phyloP scores from a whole-genome alignment of 2,888 invertebrate species.

The Ormia ochracea region DNA sequence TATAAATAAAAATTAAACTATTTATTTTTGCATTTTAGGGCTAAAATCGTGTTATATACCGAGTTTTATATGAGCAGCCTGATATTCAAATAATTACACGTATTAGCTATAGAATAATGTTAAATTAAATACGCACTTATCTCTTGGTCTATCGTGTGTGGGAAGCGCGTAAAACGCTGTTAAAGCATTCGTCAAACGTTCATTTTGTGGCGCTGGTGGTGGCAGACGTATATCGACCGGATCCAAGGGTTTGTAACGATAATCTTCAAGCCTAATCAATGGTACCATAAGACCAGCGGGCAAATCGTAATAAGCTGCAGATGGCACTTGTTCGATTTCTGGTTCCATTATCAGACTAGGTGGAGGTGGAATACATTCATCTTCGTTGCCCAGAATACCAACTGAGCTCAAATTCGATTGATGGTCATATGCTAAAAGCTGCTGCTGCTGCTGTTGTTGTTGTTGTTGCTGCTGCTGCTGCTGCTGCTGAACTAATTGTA shows the following conservation, averaged over 20 bases:
- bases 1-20: too few relatives aligned
- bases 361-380: constrained; percentile 56
- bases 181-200: constrained; percentile 93
- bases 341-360: constrained; percentile 70
- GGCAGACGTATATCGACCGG: constrained; percentile 93
- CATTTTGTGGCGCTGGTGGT: constrained; percentile 95
- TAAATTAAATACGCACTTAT: constrained; percentile 81
- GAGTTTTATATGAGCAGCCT: too few relatives aligned
- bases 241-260: constrained; percentile 92
- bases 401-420: constrained; percentile 38
- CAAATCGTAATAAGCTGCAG: constrained; percentile 96
- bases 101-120: neutral
- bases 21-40: too few relatives aligned
- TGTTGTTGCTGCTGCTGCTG: constrained; percentile 66
- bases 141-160: constrained; percentile 95
- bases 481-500: constrained; percentile 70
- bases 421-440: constrained; percentile 53
- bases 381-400: constrained; percentile 32
- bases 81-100: too few relatives aligned
- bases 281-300: constrained; percentile 99
- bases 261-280: constrained; percentile 94
- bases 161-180: constrained; percentile 97
- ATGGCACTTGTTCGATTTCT: constrained; percentile 88
- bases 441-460: constrained; percentile 64
- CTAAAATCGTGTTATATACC: too few relatives aligned